A percentile compares a stretch with the other conserved stretches of the same genome.
These are phyloP conservation scores for Rhinichthys osculus DNA, from an alignment of 2,797 vertebrate species.

Conservation along the genomic window DNA sequence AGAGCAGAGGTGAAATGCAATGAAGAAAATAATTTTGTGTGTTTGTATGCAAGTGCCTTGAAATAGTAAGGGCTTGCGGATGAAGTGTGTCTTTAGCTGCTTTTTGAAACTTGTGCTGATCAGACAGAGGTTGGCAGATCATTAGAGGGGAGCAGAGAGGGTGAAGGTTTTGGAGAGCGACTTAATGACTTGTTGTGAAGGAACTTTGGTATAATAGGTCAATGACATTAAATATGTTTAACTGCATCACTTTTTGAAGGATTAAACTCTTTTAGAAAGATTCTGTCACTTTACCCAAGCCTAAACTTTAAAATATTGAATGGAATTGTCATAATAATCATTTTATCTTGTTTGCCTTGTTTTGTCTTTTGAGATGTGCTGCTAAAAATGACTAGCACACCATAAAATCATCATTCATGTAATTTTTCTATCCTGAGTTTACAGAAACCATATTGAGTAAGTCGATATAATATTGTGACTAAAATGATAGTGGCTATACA, in stretches of 20 bases:
- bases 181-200: background rate
- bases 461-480: background rate
- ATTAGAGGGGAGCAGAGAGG: background rate
- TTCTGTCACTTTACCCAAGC: background rate
- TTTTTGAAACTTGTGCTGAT: constrained; percentile 2
- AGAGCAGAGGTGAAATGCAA: constrained; percentile 31
- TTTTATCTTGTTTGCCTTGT: background rate
- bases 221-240: background rate
- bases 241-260: background rate
- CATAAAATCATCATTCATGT: background rate
- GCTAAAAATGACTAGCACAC: background rate
- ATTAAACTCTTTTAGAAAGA: background rate
- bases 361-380: background rate
- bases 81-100: background rate
- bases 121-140: background rate
- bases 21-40: constrained; percentile 16
- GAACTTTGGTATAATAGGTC: background rate
- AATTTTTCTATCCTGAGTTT: background rate
- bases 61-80: background rate
- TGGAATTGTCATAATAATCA: background rate
- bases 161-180: background rate
- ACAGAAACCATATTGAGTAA: background rate
- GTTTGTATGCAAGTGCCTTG: background rate
- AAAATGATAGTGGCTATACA: background rate
- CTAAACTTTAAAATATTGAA: background rate